A percentile compares a stretch with the other conserved stretches of the same genome.
phyloP scores from a whole-genome alignment of 2,113 vertebrate species.

The Sinocyclocheilus rhinocerous region DNA sequence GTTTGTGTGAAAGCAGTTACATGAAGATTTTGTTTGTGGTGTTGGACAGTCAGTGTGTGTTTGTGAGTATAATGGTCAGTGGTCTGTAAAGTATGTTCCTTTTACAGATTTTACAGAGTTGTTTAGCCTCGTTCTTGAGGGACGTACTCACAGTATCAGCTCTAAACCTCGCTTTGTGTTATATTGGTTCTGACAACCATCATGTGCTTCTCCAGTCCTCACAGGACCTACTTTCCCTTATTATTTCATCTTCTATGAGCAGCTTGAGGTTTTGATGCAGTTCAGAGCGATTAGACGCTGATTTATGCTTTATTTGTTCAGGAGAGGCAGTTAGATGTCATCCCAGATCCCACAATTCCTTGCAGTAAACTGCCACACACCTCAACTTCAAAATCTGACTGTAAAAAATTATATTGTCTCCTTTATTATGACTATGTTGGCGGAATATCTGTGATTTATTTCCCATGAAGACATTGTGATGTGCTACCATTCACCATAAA shows the following conservation, averaged over 20 bases:
- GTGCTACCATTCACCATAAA: background rate
- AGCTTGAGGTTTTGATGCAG: background rate
- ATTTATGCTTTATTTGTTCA: slow-evolving; percentile 12
- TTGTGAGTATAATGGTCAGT: background rate
- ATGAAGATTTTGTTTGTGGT: background rate
- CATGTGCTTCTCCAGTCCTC: background rate
- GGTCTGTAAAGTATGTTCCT: background rate
- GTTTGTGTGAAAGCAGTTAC: background rate
- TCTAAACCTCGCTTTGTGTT: background rate
- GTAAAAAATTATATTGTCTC: background rate
- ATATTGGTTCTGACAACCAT: slow-evolving; percentile 4
- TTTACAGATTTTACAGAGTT: background rate
- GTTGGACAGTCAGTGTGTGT: background rate
- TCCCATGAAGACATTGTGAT: background rate
- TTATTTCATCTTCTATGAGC: background rate
- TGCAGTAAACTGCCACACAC: background rate
- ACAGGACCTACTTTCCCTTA: background rate
- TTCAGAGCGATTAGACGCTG: background rate
- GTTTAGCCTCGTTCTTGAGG: background rate
- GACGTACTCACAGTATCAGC: background rate
- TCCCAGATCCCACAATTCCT: background rate
- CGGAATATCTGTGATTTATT: background rate
- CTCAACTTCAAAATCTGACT: background rate
- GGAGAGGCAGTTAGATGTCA: background rate
- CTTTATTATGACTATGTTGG: background rate